phyloP scores from a whole-genome alignment of 2,113 vertebrate genomes.

The Nerophis ophidion region DNA sequence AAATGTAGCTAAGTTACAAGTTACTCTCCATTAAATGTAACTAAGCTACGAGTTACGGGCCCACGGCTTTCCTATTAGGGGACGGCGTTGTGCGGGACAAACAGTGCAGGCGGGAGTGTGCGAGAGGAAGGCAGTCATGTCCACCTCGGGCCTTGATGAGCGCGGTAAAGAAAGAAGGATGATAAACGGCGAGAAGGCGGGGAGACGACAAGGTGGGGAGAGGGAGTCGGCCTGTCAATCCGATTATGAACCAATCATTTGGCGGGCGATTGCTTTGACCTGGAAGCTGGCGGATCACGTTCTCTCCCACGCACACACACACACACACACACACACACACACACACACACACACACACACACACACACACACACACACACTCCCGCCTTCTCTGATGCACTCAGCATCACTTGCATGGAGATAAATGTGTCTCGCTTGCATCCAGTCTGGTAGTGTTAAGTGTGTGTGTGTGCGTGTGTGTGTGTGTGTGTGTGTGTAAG shows the following conservation, averaged over 20 bases:
- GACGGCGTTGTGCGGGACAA: conserved; percentile 22
- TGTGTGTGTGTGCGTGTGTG: conserved; percentile 58
- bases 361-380: conserved; percentile 26
- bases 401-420: conserved; percentile 59
- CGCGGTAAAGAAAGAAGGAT: conserved; percentile 27
- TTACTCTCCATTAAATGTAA: too few species aligned
- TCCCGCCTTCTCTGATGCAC: conserved; percentile 39
- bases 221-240: conserved; percentile 59
- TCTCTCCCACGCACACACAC: conserved; percentile 27
- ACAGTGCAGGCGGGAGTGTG: conserved; percentile 17
- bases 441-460: conserved; percentile 66
- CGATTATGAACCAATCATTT: conserved; percentile 64
- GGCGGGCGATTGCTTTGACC: conserved; percentile 59
- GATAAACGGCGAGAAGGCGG: conserved; percentile 31
- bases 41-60: too few species aligned
- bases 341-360: conserved; percentile 22
- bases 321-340: conserved; percentile 24
- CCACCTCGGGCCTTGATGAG: conserved; percentile 10
- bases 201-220: conserved; percentile 28
- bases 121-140: conserved; percentile 20
- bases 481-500: conserved; percentile 56
- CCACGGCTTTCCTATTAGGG: conserved; percentile 49
- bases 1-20: too few species aligned
- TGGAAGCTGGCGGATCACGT: conserved; percentile 53
- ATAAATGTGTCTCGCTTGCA: conserved; percentile 65